Evolutionary conservation across 2,888 invertebrate species (phyloP), one percentile per base, ranked within the genome.

Genomic region (Platycheirus albimanus): DNA sequence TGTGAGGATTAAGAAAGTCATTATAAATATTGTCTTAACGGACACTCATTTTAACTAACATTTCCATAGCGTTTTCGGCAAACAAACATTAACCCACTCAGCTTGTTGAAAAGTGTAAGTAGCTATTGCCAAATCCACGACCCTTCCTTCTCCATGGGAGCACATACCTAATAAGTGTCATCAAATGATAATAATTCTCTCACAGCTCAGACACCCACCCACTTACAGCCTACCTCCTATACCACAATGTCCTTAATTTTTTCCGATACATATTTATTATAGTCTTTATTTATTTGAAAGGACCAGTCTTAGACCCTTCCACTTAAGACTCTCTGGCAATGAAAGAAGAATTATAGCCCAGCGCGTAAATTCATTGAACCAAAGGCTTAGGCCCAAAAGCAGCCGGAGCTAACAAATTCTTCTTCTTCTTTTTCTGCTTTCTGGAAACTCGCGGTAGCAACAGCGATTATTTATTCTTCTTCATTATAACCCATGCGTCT

Each of bases 151-250:
- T 24, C 24, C 6, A 33, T 33, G 8, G 30, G 30, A 33, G 5
- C 5, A 4, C 30, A 8, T 8, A 8, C 6, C 6, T 8, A n/a
- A n/a, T n/a, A 74, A 72, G 80, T 81, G 66, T 52, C 85, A 81
- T 81, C 80, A 87, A 87, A 85, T 81, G 85, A 80, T 77, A 85
- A 84, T 86, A 88, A 86, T 78, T 87, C 87, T 87, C 86, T 71
- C 84, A 78, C 83, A 79, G 52, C 47, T 54, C 47, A 52, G n/a
- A n/a, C 28, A 24, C 30, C 5, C 5, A 33, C 30, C 30, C 30
- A 8, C 7, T 8, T 33, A 6, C 24, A 24, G 5, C 24, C 24
- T 33, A 33, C 8, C 5, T 33, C 8, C 8, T 8, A 33, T 33
- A 33, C 8, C 8, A 33, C 7, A 33, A 7, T 33, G 30, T 33